phyloP scores from a whole-genome alignment of 2,888 invertebrate species.

The Andrena bicolor region DNA sequence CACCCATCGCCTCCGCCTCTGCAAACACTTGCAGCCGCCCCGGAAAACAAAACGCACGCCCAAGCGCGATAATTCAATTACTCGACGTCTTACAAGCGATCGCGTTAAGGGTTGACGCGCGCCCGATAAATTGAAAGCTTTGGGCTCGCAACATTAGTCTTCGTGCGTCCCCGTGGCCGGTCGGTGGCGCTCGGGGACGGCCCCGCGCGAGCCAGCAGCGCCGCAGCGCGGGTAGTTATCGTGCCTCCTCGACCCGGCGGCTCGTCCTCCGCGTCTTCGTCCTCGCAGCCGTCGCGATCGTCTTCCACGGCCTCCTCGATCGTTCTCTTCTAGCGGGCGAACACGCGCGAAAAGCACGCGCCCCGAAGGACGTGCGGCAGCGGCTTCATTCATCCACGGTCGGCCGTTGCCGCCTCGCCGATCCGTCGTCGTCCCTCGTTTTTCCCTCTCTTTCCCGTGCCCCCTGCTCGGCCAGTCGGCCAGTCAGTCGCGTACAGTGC shows the following conservation, averaged over 20 bases:
- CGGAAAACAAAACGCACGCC: no score
- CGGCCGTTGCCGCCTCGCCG: constrained; percentile 38
- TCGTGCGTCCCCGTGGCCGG: constrained; percentile 52
- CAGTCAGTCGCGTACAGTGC: constrained; percentile 68
- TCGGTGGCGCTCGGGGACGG: constrained; percentile 35
- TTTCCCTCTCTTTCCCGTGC: constrained; percentile 30
- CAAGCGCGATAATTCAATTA: no score
- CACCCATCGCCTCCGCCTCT: no score
- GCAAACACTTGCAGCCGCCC: no score
- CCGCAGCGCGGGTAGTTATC: constrained; percentile 64
- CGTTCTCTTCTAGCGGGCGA: background rate
- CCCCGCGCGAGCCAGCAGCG: constrained; percentile 52
- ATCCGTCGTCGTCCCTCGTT: background rate
- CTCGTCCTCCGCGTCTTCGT: constrained; percentile 41
- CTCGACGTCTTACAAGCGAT: background rate
- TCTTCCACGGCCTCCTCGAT: constrained; percentile 24
- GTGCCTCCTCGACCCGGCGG: constrained; percentile 23
- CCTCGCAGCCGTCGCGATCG: constrained; percentile 23
- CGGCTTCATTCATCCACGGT: constrained; percentile 50
- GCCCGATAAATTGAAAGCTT: constrained; percentile 22
- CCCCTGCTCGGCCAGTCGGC: constrained; percentile 46
- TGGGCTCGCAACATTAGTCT: background rate
- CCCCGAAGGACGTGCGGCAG: constrained; percentile 30
- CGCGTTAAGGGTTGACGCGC: constrained; percentile 22
- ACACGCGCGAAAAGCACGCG: constrained; percentile 48